These are phyloP conservation scores for Drosophila cardini DNA, from an alignment of 1,140 invertebrate species.

Conservation along the genomic window DNA sequence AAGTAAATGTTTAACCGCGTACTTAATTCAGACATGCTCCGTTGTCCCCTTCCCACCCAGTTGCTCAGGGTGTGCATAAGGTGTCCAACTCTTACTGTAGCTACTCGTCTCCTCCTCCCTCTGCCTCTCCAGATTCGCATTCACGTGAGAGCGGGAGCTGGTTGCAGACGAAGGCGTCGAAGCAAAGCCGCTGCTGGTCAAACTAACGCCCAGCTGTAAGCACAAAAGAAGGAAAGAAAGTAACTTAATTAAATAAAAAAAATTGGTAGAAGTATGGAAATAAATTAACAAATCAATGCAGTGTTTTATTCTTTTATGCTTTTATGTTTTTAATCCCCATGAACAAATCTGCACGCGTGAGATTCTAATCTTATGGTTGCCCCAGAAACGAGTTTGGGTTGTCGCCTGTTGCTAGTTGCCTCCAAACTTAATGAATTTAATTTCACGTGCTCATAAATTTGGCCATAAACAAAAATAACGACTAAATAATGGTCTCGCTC, in stretches of 20 bases:
- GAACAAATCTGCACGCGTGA: slow-evolving; percentile 22
- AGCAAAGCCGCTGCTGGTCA: slow-evolving; percentile 58
- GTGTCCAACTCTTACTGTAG: slow-evolving; percentile 41
- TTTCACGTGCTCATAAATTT: slow-evolving; percentile 50
- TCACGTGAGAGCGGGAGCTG: slow-evolving; percentile 41
- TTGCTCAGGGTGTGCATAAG: slow-evolving; percentile 44
- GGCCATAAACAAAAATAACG: slow-evolving; percentile 37
- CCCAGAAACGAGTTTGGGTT: slow-evolving; percentile 39
- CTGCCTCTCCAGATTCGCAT: not conserved
- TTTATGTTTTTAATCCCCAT: too few relatives aligned
- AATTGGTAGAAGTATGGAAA: not conserved
- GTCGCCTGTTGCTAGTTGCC: slow-evolving; percentile 22
- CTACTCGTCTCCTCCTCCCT: slow-evolving; percentile 9
- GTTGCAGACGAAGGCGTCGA: slow-evolving; percentile 37
- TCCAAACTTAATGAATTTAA: slow-evolving; percentile 42
- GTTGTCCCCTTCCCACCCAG: slow-evolving; percentile 17
- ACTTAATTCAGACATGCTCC: slow-evolving; percentile 40
- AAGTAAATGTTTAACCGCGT: slow-evolving; percentile 40
- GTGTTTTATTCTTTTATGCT: too few relatives aligned
- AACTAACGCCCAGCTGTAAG: slow-evolving; percentile 53
- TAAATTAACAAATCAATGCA: slow-evolving; percentile 55
- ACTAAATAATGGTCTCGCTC: slow-evolving; percentile 35
- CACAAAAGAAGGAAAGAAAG: slow-evolving; percentile 28
- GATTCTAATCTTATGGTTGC: not conserved
- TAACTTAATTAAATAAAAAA: slow-evolving; percentile 17